A percentile compares a stretch with the other conserved stretches of the same genome.
Evolutionary conservation across 2,888 invertebrate genomes (phyloP).

Genomic region (Phengaris arion): DNA sequence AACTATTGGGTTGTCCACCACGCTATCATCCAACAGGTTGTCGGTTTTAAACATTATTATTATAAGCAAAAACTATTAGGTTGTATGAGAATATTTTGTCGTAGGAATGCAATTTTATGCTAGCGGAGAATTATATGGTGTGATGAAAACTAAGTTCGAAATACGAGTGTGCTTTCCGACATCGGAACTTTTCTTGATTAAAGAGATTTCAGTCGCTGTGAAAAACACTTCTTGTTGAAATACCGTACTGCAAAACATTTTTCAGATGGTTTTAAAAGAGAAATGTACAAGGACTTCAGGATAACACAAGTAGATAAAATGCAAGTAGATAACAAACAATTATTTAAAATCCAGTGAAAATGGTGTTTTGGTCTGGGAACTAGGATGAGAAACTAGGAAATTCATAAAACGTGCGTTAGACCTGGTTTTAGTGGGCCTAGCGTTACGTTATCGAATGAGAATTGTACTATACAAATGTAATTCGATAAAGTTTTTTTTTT

Average conservation of each 20-base stretch:
- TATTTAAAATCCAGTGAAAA: no score
- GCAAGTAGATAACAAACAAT: no score
- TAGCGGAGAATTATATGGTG: slow-evolving; percentile 8
- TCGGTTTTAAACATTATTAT: background rate
- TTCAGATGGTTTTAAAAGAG: background rate
- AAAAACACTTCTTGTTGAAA: slow-evolving; percentile 12
- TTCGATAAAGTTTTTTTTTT: no score
- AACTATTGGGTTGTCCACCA: no score
- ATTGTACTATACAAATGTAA: no score
- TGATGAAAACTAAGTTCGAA: slow-evolving; percentile 11
- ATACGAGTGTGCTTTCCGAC: slow-evolving; percentile 13
- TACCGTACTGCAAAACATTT: background rate
- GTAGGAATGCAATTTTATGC: background rate
- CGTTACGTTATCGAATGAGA: no score
- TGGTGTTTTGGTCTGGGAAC: no score
- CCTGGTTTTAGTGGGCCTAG: no score
- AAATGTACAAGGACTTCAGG: background rate
- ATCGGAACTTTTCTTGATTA: slow-evolving; percentile 25
- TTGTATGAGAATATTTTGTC: background rate
- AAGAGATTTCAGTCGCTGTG: background rate
- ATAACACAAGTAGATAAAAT: no score
- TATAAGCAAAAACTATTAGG: background rate
- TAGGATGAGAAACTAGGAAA: no score
- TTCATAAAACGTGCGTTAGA: no score
- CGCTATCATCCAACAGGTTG: background rate